A percentile compares a stretch with the other conserved stretches of the same genome.
Evolutionary conservation across 1,140 invertebrate species (phyloP).

Genomic region (Lepidotrigona ventralis): DNA sequence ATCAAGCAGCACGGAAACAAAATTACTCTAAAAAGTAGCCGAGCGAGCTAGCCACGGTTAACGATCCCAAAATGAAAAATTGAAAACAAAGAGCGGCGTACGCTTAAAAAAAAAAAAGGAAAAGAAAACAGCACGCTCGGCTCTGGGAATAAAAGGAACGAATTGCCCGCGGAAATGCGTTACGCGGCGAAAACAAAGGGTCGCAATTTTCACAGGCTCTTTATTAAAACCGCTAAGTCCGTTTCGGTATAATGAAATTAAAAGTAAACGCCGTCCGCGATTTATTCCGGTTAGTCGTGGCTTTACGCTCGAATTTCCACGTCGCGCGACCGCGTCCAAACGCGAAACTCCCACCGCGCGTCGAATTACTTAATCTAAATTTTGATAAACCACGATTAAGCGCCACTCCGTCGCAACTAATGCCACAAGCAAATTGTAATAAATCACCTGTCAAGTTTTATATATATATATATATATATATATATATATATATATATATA

Average conservation of each 20-base stretch:
- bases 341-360: background rate
- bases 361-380: background rate
- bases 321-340: background rate
- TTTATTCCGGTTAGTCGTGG: background rate
- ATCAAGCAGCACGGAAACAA: background rate
- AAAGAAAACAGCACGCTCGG: background rate
- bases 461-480: too few species aligned
- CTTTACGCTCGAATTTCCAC: background rate
- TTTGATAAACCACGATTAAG: background rate
- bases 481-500: too few species aligned
- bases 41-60: background rate
- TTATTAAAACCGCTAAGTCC: conserved; percentile 39
- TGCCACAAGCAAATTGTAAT: too few species aligned
- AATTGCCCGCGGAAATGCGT: background rate
- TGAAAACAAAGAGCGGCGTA: too few species aligned
- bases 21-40: background rate
- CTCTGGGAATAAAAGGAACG: background rate
- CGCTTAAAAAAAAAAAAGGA: background rate
- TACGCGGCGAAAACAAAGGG: background rate
- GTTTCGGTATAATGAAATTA: conserved; percentile 42
- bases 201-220: conserved; percentile 10
- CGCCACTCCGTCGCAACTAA: too few species aligned
- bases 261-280: conserved; percentile 39
- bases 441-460: too few species aligned
- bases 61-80: background rate